Base-by-base conservation (phyloP, 2,797 vertebrate genomes). In the Antennarius maculatus region DNA sequence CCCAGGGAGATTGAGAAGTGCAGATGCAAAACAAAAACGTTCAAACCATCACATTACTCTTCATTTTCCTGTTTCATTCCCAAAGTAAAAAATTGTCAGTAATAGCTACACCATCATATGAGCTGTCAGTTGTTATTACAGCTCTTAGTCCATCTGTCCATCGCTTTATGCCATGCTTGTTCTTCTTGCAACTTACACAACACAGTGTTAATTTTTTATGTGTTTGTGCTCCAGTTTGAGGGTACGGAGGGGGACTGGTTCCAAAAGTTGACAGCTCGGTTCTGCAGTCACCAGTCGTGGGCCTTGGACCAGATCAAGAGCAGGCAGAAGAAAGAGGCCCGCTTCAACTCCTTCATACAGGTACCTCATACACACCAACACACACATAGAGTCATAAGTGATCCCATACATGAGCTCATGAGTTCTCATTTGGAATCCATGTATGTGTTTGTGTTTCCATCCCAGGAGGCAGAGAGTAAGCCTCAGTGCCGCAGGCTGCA, bases 251-350 rank as follows among this genome's bases (percentile, higher is more conserved):
- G 96, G 7, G 91, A 91, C 0, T 97, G 96, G 96, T 97, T 98
- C 91, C 95, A 97, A 93, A 98, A 95, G 87, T 91, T 98, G 79
- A 95, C 96, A 0, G 92, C 96, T 3, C 94, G 96, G n/a, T 97
- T 96, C 88, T 97, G 96, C 88, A 98, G 96, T 86, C 94, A 92
- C 80, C 96, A 97, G 82, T 94, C 95, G 0, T 97, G 93, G 62
- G 94, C 96, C 3, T 86, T 98, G 85, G 95, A 97, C 12, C 95
- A 95, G 80, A 94, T 98, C 74, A 98, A 97, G 84, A 91, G 54
- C 77, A 94, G 88, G 51, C 95, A 96, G 88, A 95, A 93, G 86
- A 96, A 86, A 76, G 95, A 97, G 1, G 76, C 93, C 2, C 93
- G 95, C 28, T 97, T 97, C 80, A 94, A 92, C 60, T 79, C 92